These are phyloP conservation scores for Prenolepis imparis DNA, from an alignment of 2,888 invertebrate species.

Conservation along the genomic window DNA sequence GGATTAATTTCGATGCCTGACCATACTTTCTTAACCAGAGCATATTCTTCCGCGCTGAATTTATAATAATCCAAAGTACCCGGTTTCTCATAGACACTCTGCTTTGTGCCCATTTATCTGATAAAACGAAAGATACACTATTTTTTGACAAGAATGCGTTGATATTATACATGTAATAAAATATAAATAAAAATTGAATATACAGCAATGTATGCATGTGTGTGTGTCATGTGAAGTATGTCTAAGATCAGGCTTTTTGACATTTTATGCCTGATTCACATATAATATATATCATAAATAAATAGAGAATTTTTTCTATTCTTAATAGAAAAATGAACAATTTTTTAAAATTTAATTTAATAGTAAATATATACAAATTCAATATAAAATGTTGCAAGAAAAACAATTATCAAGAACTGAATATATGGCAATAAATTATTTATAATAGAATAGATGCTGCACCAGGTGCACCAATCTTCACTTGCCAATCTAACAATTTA, in stretches of 20 bases:
- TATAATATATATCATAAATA: neutral
- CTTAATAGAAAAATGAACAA: neutral
- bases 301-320: neutral
- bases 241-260: neutral
- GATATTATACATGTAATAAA: neutral
- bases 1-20: slow-evolving; percentile 76
- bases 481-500: slow-evolving; percentile 92
- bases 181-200: neutral
- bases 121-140: neutral
- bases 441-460: slow-evolving; percentile 76
- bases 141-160: neutral
- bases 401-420: slow-evolving; percentile 11
- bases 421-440: neutral
- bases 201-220: neutral
- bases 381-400: slow-evolving; percentile 10
- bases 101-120: slow-evolving; percentile 62
- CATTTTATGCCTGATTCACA: too few relatives aligned
- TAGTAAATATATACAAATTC: slow-evolving; percentile 6
- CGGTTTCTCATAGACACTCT: slow-evolving; percentile 66
- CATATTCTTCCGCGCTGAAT: slow-evolving; percentile 69
- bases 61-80: slow-evolving; percentile 60
- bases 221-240: slow-evolving; percentile 17
- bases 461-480: slow-evolving; percentile 92
- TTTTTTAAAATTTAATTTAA: neutral
- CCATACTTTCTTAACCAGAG: slow-evolving; percentile 73